Percentiles rank a stretch among this genome's conserved stretches.
Conservation (phyloP, 2,113 vertebrate genomes). For the Dromiciops gliroides region DNA sequence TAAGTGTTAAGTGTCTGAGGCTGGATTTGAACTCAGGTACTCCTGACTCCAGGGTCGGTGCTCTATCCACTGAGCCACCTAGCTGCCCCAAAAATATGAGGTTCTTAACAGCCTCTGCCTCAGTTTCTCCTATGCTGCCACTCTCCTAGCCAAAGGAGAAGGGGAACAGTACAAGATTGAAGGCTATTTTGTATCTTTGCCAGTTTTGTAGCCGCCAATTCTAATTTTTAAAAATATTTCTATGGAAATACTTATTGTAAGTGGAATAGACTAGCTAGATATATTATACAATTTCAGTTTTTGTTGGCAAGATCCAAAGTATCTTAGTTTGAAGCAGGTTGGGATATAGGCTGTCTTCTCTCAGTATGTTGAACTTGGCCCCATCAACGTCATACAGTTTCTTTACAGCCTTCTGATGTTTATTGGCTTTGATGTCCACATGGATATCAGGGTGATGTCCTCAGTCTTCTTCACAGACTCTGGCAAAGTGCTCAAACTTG, state of each 20-base stretch:
- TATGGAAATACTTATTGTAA: background rate
- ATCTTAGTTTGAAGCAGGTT: background rate
- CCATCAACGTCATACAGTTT: background rate
- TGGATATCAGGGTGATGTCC: background rate
- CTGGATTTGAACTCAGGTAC: no score
- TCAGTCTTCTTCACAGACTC: background rate
- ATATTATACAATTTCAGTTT: background rate
- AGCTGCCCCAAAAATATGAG: background rate
- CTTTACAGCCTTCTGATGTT: background rate
- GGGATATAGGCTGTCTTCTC: background rate
- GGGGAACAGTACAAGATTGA: background rate
- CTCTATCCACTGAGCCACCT: no score
- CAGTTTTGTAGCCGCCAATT: background rate
- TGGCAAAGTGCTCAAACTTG: background rate
- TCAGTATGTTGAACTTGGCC: background rate
- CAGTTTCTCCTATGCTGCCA: background rate
- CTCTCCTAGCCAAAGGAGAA: background rate
- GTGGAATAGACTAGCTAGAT: background rate
- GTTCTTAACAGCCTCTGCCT: background rate
- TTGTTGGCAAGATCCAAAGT: background rate
- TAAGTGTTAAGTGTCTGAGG: no score
- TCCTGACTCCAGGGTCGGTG: no score
- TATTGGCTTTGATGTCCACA: background rate
- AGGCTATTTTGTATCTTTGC: background rate
- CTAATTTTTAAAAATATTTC: background rate